Evolutionary conservation across 2,888 invertebrate species (phyloP).

Genomic region (Cryptus viduatorius): DNA sequence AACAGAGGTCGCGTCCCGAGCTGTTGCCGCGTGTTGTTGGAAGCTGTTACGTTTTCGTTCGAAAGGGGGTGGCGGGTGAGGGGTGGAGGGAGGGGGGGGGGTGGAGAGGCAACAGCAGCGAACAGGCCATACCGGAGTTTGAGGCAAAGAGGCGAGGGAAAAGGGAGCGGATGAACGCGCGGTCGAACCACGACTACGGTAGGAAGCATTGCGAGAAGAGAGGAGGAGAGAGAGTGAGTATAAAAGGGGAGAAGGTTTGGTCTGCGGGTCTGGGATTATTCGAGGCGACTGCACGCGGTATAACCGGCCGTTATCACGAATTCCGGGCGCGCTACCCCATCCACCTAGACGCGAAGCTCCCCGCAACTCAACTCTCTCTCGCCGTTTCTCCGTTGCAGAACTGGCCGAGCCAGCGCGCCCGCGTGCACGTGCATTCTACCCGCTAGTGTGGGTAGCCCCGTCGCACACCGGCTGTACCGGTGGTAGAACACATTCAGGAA

Average conservation of each 20-base stretch:
- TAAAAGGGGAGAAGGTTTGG: conserved; percentile 47
- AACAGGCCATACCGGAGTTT: conserved; percentile 22
- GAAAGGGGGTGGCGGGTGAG: no score
- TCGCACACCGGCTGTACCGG: neutral
- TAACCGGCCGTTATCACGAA: conserved; percentile 69
- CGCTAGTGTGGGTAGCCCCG: conserved; percentile 15
- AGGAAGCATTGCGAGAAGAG: neutral
- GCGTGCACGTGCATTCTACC: conserved; percentile 10
- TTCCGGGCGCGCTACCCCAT: conserved; percentile 61
- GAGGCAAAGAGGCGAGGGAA: conserved; percentile 39
- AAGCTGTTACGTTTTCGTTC: conserved; percentile 59
- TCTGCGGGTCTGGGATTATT: conserved; percentile 67
- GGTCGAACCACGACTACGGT: conserved; percentile 10
- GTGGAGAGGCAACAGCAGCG: conserved; percentile 36
- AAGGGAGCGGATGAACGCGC: conserved; percentile 36
- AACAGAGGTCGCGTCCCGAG: conserved; percentile 27
- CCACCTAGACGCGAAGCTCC: conserved; percentile 52
- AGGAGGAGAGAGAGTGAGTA: conserved; percentile 28
- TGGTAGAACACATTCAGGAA: conserved; percentile 25
- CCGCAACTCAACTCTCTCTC: conserved; percentile 44
- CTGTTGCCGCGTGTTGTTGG: conserved; percentile 61
- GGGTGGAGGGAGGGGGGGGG: neutral
- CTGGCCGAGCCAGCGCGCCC: neutral
- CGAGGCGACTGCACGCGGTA: conserved; percentile 66
- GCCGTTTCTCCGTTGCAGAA: conserved; percentile 11